Evolutionary conservation across 2,888 invertebrate genomes (phyloP), one percentile per base, ranked within the genome.

Genomic region (Frankliniella fusca): DNA sequence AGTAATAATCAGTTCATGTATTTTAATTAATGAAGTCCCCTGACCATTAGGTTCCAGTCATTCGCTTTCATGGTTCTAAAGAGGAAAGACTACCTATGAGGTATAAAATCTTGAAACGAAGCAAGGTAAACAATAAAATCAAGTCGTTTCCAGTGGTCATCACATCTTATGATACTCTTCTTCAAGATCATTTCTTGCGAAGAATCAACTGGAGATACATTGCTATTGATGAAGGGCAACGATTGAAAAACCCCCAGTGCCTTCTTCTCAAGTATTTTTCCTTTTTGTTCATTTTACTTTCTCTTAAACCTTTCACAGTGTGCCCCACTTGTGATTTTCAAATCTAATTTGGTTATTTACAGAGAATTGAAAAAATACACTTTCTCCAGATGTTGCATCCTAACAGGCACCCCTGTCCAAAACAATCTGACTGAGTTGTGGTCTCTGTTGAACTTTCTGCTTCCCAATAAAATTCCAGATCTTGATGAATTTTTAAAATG

Each of bases 341-440:
- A 38, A 38, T 5, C 38, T 38, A 38, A 38, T 38, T 38, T 65
- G 15, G 50, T 48, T 18, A 12, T 38, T 38, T 38, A 3, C 84
- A 90, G 89, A 12, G 84, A 85, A 20, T 81, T 93, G 83, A 88
- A 90, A 82, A 83, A 85, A 80, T 89, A 91, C 82, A 87, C 87
- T 27, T 90, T 90, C 7, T 85, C 87, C 27, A 92, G 91, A 85
- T 90, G 93, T 11, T 87, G 93, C 3, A 86, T 94, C 65, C 87
- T 94, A 83, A 93, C 93, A 20, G 94, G 94, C 0, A 94, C 94
- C 0, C 94, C 94, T 0, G 87, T 94, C 23, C 94, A 94, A 86
- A 94, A 94, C 86, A 91, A 93, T 87, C 87, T 94, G 81, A 86
- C 89, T 0, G 94, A 94, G 87, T 87, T 94, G 23, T 94, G 94